Conservation (phyloP, 2,113 vertebrate genomes). For the Nannospalax galili region DNA sequence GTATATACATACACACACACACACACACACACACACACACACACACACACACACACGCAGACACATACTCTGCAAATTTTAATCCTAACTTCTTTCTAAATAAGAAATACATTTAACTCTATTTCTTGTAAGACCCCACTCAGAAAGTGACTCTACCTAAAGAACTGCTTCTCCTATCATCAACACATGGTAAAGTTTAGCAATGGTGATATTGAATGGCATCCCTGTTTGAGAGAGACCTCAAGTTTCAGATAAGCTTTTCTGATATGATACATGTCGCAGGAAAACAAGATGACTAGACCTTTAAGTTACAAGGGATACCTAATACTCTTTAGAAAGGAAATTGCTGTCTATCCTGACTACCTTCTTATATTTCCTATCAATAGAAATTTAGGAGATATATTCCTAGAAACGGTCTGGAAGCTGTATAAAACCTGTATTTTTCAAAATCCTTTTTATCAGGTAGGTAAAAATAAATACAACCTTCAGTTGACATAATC, state of each 20-base stretch:
- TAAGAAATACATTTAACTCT: not conserved
- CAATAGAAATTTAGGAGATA: not conserved
- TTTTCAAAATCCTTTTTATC: constrained; percentile 34
- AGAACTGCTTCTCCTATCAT: not conserved
- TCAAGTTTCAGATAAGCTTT: not conserved
- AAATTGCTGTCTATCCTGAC: not conserved
- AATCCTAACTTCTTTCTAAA: not conserved
- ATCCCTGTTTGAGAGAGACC: not conserved
- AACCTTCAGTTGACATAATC: not conserved
- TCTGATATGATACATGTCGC: not conserved
- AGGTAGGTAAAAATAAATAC: not conserved
- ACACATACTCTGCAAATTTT: not conserved
- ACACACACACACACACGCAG: not conserved
- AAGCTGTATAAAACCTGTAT: not conserved
- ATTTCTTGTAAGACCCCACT: not conserved
- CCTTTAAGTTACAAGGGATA: not conserved
- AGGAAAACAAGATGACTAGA: not conserved
- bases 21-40: not conserved
- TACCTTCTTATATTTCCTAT: not conserved
- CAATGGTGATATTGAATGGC: not conserved
- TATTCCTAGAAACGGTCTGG: not conserved
- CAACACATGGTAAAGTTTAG: not conserved
- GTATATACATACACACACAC: not conserved
- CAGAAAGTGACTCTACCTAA: not conserved
- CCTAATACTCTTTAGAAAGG: not conserved